Evolutionary conservation across 2,888 invertebrate species (phyloP), one percentile per base, ranked within the genome.

Genomic region (Plebejus melissa): DNA sequence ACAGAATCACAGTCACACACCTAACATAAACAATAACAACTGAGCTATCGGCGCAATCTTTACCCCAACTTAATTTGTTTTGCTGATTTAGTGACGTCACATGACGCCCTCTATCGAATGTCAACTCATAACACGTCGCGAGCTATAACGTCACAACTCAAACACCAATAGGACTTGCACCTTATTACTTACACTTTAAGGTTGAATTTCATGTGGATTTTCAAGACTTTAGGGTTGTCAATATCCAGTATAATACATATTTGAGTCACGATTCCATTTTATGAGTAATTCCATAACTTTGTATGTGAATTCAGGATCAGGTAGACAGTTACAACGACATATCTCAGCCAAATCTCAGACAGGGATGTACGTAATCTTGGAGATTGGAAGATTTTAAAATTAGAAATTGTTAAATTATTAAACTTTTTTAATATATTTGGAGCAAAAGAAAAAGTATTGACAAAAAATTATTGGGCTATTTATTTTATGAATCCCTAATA

Each of bases 241-340:
- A 76, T 74, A 71, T 57, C 75, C 77, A 38, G 65, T 88, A 90
- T 88, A 90, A 88, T 93, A 90, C 90, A 90, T 90, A 93, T 93
- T 93, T 93, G 89, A 93, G 93, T 92, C 93, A 93, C 93, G 93
- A 88, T 90, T 88, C 89, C 91, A 91, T 93, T 93, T 93, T 93
- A 93, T 91, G 93, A 93, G 90, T 93, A 93, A 93, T 93, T 93
- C 92, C 92, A 93, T 93, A 93, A 93, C 93, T 93, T 91, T 90
- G 90, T 92, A 93, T 93, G 93, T 89, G 93, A 90, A 90, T 91
- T 90, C 88, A 85, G 90, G 91, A 90, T 90, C 90, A 91, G 91
- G 90, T 90, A 90, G 82, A 83, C 80, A 79, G 80, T 92, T 90
- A 91, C 90, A 85, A 76, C 74, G 76, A 74, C 90, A 87, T 90